Base-by-base conservation (phyloP, 2,888 invertebrate species). In the Tenthredo mesomela region DNA sequence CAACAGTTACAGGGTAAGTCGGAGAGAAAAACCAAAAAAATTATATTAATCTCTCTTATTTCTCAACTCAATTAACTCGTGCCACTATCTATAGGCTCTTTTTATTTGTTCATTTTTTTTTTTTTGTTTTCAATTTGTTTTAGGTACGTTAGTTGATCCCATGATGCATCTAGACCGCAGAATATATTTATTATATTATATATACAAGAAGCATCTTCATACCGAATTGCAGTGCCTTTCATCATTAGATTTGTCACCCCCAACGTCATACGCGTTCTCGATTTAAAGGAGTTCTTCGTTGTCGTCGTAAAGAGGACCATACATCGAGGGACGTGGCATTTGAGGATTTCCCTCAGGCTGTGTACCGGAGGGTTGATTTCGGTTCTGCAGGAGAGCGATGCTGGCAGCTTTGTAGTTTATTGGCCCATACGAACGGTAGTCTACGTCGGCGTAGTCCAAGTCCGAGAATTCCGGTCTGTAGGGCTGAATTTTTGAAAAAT, bases 391-490 rank as follows among this genome's bases (percentile, higher is more conserved):
- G 33, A 93, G 89, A 82, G 92, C 93, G 90, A 97, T 95, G 58
- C 97, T 98, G 85, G 98, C 98, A 87, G 97, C 97, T 92, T 98
- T 98, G 94, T 98, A 98, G 94, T 98, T 97, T 93, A 98, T 98
- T 77, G 98, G 98, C 88, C 98, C 98, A 93, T 98, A 98, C 90
- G 97, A 97, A 92, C 96, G 96, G 93, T 97, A 96, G 93, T 98
- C 98, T 90, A 97, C 96, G 93, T 98, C 98, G 86, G 98, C 98
- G 94, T 98, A 98, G 91, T 97, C 97, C 93, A 98, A 95, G 94
- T 98, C 98, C 93, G 95, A 95, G 91, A 94, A 95, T 91, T 97
- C 96, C 88, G 97, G 96, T 93, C 95, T 95, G 94, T 96, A 96
- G 88, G 98, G 97, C 98, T 98, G 95, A 37, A 58, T 82, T 65